A percentile compares a stretch with the other conserved stretches of the same genome.
phyloP scores from a whole-genome alignment of 2,797 vertebrate species.

The Nyctibius grandis region DNA sequence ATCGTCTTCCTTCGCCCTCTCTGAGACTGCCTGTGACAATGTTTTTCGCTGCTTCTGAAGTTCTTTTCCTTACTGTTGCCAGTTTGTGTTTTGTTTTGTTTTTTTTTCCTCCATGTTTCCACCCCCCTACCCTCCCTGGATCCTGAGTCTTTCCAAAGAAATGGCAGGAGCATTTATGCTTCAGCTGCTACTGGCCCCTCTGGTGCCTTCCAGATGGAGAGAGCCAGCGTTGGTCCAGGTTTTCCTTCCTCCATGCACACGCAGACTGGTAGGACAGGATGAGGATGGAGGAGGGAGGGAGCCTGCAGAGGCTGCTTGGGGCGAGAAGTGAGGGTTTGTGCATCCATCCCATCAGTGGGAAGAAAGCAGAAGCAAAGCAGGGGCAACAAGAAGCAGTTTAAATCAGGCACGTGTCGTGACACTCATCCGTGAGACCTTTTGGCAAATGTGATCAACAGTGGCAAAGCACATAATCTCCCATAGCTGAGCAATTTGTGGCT shows the following conservation, averaged over 20 bases:
- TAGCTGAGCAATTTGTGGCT: background rate
- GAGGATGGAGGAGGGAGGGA: background rate
- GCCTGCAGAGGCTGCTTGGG: background rate
- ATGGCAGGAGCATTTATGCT: background rate
- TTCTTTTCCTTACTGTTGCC: background rate
- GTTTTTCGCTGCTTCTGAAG: background rate
- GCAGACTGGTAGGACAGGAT: background rate
- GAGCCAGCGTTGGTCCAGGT: accelerated
- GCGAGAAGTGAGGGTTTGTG: background rate
- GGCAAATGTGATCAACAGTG: background rate
- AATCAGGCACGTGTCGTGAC: background rate
- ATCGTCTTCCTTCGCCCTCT: background rate
- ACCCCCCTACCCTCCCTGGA: no score
- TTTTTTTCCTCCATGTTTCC: background rate
- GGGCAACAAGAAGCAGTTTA: background rate
- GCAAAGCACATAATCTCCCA: background rate
- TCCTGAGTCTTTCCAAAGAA: background rate
- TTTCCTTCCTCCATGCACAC: background rate
- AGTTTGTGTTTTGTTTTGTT: background rate
- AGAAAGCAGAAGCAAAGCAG: background rate
- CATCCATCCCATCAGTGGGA: background rate
- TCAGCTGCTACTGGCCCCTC: background rate
- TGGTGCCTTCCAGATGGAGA: constrained; percentile 1
- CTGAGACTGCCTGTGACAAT: background rate
- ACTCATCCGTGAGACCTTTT: background rate